Base-by-base conservation (phyloP, 2,797 vertebrate genomes). In the Myotis vivesi region DNA sequence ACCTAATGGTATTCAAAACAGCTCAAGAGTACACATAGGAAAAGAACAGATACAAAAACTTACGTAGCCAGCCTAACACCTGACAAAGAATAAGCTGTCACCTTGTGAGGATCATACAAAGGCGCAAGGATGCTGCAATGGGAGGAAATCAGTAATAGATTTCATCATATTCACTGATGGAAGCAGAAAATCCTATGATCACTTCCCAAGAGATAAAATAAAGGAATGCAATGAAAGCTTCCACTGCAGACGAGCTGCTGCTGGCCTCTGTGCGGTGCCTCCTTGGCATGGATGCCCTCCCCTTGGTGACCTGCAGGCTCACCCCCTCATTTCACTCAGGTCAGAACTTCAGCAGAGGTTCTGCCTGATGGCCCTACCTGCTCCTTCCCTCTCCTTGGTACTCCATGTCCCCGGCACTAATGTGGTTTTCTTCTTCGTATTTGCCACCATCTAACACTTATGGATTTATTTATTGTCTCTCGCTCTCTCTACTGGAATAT, bases 401-500 rank as follows among this genome's bases (percentile, higher is more conserved):
- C 3, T 36, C 30, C 73, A 22, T 12, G 53, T 4, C 17, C 20
- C 41, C 23, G 36, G 23, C 49, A 20, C 11, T 92, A n/a, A 30
- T 66, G 85, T 22, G 89, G 72, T 55, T 94, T 96, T 81, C 86
- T 84, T 73, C 71, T 73, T 38, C 38, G n/a, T 9, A 72, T 10
- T 49, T 82, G 22, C 28, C 89, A 75, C 30, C 44, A 87, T 44
- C 64, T 83, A 59, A 81, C n/a, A 85, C 49, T 77, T 95, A 68
- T 19, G 19, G 25, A 71, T 51, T 77, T 87, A 87, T 51, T 62
- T 33, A 87, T 1, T 80, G 16, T 53, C 33, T 80, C n/a, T 72
- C 17, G 20, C 68, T 77, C 36, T 91, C 36, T n/a, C 10, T 89
- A 76, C 19, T 46, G 49, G 28, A 85, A 88, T 38, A 69, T 38